Conservation (phyloP, 2,113 vertebrate species). For the Chrysochloris asiatica region DNA sequence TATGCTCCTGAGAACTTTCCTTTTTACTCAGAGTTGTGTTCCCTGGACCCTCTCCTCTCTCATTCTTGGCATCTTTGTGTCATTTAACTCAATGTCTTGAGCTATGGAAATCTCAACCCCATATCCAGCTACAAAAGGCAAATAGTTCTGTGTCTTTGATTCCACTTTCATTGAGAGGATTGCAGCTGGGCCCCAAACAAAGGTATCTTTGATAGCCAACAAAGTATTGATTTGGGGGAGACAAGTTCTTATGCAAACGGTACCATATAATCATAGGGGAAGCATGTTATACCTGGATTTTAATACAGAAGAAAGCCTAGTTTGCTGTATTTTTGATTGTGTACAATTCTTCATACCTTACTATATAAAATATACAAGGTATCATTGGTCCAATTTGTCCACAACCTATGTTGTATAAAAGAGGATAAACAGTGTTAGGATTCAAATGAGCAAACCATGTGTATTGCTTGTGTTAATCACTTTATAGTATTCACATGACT, state of each 20-base stretch:
- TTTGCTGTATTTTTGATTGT: conserved; percentile 40
- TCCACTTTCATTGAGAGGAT: not conserved
- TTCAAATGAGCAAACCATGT: not conserved
- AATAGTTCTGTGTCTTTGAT: not conserved
- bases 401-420: conserved; percentile 22
- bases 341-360: not conserved
- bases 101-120: not conserved
- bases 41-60: not conserved
- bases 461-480: conserved; percentile 28
- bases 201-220: not conserved
- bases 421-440: not conserved
- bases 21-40: not conserved
- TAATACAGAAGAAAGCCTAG: not conserved
- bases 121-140: not conserved
- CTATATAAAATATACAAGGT: not conserved
- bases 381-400: conserved; percentile 6
- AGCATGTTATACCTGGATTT: not conserved
- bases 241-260: not conserved
- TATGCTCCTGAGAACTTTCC: not conserved
- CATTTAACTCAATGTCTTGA: conserved; percentile 16
- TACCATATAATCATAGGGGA: not conserved
- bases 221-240: not conserved
- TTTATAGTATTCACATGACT: conserved; percentile 31
- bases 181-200: not conserved
- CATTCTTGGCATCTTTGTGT: not conserved